Percentiles rank a stretch among this genome's conserved stretches.
These are phyloP conservation scores for Drosophila santomea DNA, from an alignment of 1,140 invertebrate genomes.

Conservation along the genomic window DNA sequence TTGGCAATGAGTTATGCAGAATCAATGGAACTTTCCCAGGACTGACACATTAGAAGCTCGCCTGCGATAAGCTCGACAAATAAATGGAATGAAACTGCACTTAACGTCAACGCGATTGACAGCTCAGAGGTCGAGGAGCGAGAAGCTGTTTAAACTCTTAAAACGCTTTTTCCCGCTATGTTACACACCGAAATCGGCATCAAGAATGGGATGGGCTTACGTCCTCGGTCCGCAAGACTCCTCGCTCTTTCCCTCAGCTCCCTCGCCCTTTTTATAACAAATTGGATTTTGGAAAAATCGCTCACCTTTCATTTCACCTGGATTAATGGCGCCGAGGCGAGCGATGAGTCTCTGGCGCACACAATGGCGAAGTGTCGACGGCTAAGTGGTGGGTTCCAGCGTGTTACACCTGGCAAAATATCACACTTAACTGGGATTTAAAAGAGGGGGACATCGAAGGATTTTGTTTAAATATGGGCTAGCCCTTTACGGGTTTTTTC, in stretches of 20 bases:
- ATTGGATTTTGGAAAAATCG: slow-evolving; percentile 81
- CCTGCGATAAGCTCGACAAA: slow-evolving; percentile 65
- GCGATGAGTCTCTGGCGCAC: slow-evolving; percentile 37
- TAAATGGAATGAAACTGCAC: slow-evolving; percentile 80
- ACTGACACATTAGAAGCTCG: slow-evolving; percentile 63
- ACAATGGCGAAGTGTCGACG: slow-evolving; percentile 53
- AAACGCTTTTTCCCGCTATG: slow-evolving; percentile 50
- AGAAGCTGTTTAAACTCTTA: slow-evolving; percentile 44
- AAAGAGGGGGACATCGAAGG: neutral
- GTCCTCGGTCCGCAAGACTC: slow-evolving; percentile 9
- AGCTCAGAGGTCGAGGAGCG: slow-evolving; percentile 33
- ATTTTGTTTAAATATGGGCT: neutral
- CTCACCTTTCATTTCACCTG: slow-evolving; percentile 80
- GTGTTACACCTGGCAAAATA: slow-evolving; percentile 21
- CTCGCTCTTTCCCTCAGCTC: slow-evolving; percentile 26
- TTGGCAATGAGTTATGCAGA: slow-evolving; percentile 63
- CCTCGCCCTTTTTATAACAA: slow-evolving; percentile 59
- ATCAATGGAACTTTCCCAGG: slow-evolving; percentile 52
- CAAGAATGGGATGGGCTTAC: slow-evolving; percentile 11
- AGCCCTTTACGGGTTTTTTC: neutral
- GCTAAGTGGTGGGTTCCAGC: slow-evolving; percentile 31
- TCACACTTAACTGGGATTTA: neutral
- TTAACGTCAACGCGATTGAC: slow-evolving; percentile 76
- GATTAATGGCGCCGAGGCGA: slow-evolving; percentile 74
- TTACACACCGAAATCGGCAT: slow-evolving; percentile 36